Conservation (phyloP, 1,140 invertebrate species). For the Lamellibrachia luymesi region DNA sequence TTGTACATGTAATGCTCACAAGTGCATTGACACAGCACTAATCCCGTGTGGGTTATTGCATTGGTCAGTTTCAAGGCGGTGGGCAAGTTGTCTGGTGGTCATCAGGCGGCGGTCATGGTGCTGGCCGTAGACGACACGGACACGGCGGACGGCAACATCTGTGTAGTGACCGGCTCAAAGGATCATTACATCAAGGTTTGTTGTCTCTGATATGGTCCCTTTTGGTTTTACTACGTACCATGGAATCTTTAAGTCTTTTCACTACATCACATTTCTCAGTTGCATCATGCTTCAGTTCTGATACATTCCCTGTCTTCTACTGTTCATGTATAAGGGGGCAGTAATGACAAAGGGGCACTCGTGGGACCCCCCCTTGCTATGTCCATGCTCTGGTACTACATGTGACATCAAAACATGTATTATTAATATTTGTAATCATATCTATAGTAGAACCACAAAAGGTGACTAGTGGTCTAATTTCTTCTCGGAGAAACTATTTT, state of each 20-base stretch:
- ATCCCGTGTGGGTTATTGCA: slow-evolving; percentile 8
- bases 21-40: neutral
- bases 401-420: no score
- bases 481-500: no score
- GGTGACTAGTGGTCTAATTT: no score
- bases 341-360: no score
- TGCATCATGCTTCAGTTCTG: neutral
- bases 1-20: no score
- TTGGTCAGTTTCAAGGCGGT: slow-evolving; percentile 65
- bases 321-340: no score
- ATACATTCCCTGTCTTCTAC: neutral
- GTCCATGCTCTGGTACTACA: no score
- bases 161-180: slow-evolving; percentile 80
- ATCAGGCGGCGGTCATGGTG: slow-evolving; percentile 84
- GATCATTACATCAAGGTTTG: slow-evolving; percentile 76
- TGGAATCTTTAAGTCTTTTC: neutral
- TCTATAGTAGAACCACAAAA: no score
- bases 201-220: slow-evolving; percentile 11
- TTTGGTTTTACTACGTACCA: neutral
- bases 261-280: neutral
- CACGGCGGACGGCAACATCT: slow-evolving; percentile 49
- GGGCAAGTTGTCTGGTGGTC: slow-evolving; percentile 78
- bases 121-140: slow-evolving; percentile 68
- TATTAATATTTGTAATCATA: no score
- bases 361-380: no score